Conservation (phyloP, 1,140 invertebrate species). For the Procambarus clarkii region DNA sequence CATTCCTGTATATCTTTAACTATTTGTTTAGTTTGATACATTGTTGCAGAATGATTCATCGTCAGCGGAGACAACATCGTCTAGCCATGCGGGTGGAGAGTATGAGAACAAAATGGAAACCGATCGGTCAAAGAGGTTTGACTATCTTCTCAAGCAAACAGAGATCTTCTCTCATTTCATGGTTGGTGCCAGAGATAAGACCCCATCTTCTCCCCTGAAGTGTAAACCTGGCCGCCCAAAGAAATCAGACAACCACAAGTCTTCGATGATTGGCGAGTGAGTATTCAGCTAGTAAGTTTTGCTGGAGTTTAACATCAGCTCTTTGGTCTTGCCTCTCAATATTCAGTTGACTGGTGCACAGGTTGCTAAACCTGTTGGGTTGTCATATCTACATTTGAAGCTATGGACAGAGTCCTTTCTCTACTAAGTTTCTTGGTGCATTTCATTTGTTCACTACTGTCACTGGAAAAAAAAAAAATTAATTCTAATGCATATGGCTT, state of each 20-base stretch:
- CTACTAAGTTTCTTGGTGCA: no score
- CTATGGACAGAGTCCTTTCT: no score
- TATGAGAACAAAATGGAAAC: constrained; percentile 79
- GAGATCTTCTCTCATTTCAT: constrained; percentile 99
- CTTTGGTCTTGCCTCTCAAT: no score
- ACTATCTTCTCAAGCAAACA: constrained; percentile 96
- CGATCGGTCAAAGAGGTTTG: constrained; percentile 92
- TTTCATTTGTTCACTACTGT: no score
- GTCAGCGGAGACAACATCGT: constrained; percentile 69
- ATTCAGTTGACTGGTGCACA: no score
- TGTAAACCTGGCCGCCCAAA: constrained; percentile 89
- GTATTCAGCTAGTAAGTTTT: constrained; percentile 72
- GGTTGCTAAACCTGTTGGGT: no score
- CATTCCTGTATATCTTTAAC: no score
- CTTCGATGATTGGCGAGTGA: constrained; percentile 81
- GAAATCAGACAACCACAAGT: constrained; percentile 81
- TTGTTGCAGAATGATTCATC: constrained; percentile 72
- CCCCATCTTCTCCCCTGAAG: constrained; percentile 81
- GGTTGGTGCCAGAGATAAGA: constrained; percentile 83
- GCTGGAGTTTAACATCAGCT: no score
- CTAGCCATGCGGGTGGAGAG: constrained; percentile 71
- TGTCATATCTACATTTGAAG: no score
- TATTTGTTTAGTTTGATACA: no score
- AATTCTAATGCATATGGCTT: no score
- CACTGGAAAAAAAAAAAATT: no score